Evolutionary conservation across 2,797 vertebrate species (phyloP), one percentile per base, ranked within the genome.

Genomic region (Caiman crocodilus): DNA sequence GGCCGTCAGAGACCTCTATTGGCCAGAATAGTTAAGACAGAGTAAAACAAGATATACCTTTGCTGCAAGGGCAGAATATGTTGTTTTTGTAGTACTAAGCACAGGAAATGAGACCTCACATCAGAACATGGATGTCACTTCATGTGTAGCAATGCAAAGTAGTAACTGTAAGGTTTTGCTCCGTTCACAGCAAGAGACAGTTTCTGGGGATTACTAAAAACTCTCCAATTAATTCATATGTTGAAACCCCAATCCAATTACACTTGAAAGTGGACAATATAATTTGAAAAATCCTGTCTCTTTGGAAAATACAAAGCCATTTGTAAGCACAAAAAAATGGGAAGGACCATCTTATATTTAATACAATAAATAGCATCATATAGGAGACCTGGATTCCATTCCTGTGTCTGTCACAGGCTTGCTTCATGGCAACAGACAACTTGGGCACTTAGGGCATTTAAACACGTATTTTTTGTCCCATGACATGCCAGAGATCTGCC

Each of bases 121-220:
- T 26, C 82, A 93, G 78, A 76, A 92, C 25, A 30, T 58, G 30
- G 21, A 84, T 23, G 90, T 79, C 84, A 57, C 18, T 26, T 18
- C 79, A 50, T 5, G 2, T 5, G 14, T 7, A 59, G 69, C 25
- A 79, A 69, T 56, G 57, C 93, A 35, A 85, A 76, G 77, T 63
- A 67, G 63, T 55, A 91, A 85, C 82, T 84, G 79, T 28, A 61
- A 9, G 73, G 82, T 26, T 1, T 1, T 73, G 75, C 74, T 76
- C 57, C 75, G 28, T 30, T 83, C 79, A 95, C 26, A 82, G 88
- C 92, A 82, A 85, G 95, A 94, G 63, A 76, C 61, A 61, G 76
- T 77, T 50, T 85, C 56, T 75, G 84, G 90, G 82, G 90, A 91
- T 32, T 76, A 42, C 35, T 55, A 17, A 35, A 73, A 73, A 50